phyloP scores from a whole-genome alignment of 2,113 vertebrate species.

The Psittacula cyanocephala region DNA sequence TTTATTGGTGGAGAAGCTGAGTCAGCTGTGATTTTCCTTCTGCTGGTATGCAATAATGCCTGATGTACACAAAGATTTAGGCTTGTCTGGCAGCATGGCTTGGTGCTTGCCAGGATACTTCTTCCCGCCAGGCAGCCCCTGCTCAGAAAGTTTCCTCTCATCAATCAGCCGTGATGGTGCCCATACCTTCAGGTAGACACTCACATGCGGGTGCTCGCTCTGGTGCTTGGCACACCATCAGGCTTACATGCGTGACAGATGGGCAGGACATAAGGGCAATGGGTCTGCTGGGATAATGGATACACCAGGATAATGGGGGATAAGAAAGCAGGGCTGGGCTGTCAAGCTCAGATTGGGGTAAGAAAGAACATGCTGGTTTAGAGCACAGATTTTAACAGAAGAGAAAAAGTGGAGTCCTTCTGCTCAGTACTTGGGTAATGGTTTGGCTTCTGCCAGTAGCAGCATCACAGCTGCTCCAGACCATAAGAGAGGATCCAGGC shows the following conservation, averaged over 20 bases:
- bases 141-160: background rate
- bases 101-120: background rate
- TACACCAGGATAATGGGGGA: background rate
- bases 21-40: background rate
- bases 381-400: background rate
- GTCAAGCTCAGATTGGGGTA: fast-evolving
- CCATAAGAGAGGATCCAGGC: fast-evolving
- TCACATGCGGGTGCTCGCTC: background rate
- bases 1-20: background rate
- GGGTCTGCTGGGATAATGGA: background rate
- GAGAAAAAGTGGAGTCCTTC: background rate
- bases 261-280: fast-evolving
- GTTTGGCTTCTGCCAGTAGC: background rate
- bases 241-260: fast-evolving
- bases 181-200: background rate
- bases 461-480: fast-evolving
- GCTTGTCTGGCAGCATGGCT: fast-evolving
- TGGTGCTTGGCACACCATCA: fast-evolving
- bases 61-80: background rate
- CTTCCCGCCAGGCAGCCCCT: background rate
- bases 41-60: background rate
- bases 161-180: background rate
- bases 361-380: background rate
- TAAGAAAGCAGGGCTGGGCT: background rate
- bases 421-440: background rate